Base-by-base conservation (phyloP, 64 coral and sea anemone species). In the Montipora efflorescens region DNA sequence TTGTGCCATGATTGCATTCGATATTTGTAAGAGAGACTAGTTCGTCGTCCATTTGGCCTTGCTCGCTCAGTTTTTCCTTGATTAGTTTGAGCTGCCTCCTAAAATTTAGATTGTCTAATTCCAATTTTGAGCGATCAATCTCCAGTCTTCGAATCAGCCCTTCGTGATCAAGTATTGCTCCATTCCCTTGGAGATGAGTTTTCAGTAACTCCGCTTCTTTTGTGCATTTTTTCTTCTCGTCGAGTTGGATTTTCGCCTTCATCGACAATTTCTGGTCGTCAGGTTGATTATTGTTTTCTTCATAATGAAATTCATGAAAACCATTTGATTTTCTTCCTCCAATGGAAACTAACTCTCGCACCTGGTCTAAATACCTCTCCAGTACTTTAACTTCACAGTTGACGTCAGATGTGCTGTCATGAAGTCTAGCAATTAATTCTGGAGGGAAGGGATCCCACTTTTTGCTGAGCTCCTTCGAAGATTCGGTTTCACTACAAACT, bases 181-280 rank as follows among this genome's bases (percentile, higher is more conserved):
- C 82, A 36, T 86, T 86, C 7, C 8, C 20, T 50, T 94, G 92
- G 5, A 98, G 91, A 51, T 98, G 97, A 23, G 83, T 89, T 36
- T 87, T 99, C n/a, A 99, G 84, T 46, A 96, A 96, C 25, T 94
- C 87, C 12, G 95, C 88, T 61, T 99, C 98, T 55, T 96, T 91
- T 68, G 78, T 81, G 61, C 90, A 92, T 76, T 95, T 94, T 70
- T 90, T 95, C 46, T 95, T 96, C 4, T 99, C 95, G 49, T 93
- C 71, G 3, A 82, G 67, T 49, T 89, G 82, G 18, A 70, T 51
- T 91, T 94, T 77, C 70, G 91, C 83, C 81, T 91, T 93, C 10
- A 59, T 76, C 10, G 88, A 90, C 20, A 94, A 4, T 51, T 94
- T 92, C 57, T 81, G 53, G 36, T 46, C 59, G 13, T 84, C 59